Base-by-base conservation (phyloP, 2,113 vertebrate species). In the Tachysurus vachellii region DNA sequence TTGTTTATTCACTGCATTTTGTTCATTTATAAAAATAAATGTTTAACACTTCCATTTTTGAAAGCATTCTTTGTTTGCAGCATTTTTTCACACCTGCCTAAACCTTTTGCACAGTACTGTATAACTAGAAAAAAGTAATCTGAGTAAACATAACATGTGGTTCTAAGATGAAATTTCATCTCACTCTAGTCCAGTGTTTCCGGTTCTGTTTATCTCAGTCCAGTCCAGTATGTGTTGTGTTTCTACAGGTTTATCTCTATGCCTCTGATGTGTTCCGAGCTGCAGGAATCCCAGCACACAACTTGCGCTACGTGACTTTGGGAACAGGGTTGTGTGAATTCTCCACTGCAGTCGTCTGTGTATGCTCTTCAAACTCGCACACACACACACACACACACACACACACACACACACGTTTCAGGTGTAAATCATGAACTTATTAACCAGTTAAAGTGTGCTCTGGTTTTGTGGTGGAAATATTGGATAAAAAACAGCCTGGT, bases 201-300 rank as follows among this genome's bases (percentile, higher is more conserved):
- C 5, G 14, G 44, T 53, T 2, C 12, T 3, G 21, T 76, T 5
- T 3, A 53, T 9, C 47, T 50, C 47, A 5, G 54, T 80, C 12
- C 28, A 44, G 57, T 56, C 12, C 28, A 44, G 57, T 56, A 56
- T 83, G 36, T 26, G 23, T 56, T 47, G 56, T 91, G 9, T 91
- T 0, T 91, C 89, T 89, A 1, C 91, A 97, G 96, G 94, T 97
- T 80, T 97, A 96, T 91, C 95, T 94, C 86, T 97, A 97, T 76
- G 95, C 95, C 31, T 95, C 93, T 88, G 94, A 92, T 5, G 91
- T 97, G 88, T 96, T 97, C 84, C 87, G 86, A 42, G 93, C 92
- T 0, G 95, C 94, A 36, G 96, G 96, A 82, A 96, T 97, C 62
- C 85, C 91, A 5, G 75, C 92, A 47, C 13, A 87, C 56, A 92